phyloP scores from a whole-genome alignment of 1,140 invertebrate species.

The Ceratosolen solmsi region DNA sequence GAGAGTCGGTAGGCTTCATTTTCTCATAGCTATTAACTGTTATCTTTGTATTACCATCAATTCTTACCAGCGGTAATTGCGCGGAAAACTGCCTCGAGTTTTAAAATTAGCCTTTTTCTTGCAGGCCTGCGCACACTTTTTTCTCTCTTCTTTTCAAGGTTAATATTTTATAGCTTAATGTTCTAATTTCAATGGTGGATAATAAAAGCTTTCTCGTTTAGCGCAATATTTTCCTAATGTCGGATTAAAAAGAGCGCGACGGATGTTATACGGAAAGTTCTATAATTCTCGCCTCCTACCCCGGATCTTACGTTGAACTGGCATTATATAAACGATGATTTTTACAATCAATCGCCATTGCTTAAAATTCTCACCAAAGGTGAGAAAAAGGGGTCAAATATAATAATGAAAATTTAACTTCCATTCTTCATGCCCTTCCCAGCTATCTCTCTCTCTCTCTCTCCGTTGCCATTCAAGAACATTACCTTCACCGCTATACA shows the following conservation, averaged over 20 bases:
- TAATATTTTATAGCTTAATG: background rate
- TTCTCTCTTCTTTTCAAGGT: background rate
- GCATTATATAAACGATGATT: too few relatives aligned
- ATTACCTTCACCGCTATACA: background rate
- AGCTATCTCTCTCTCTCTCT: too few relatives aligned
- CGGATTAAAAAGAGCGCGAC: background rate
- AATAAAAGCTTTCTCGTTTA: background rate
- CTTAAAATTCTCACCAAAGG: background rate
- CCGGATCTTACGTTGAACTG: too few relatives aligned
- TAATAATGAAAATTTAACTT: background rate
- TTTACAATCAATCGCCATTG: background rate
- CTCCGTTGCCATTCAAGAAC: conserved; percentile 7
- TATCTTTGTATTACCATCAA: conserved; percentile 63
- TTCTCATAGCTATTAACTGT: conserved; percentile 55
- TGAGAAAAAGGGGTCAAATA: background rate
- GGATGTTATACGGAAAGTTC: background rate
- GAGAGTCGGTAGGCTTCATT: conserved; percentile 10
- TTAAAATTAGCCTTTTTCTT: conserved; percentile 20
- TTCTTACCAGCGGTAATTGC: conserved; percentile 61
- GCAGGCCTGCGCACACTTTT: background rate
- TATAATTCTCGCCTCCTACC: background rate
- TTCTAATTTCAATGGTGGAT: background rate
- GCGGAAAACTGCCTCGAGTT: conserved; percentile 52
- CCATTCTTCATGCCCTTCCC: background rate
- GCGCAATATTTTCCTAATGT: background rate